phyloP scores from a whole-genome alignment of 2,113 vertebrate species.

The Nipponia nippon region DNA sequence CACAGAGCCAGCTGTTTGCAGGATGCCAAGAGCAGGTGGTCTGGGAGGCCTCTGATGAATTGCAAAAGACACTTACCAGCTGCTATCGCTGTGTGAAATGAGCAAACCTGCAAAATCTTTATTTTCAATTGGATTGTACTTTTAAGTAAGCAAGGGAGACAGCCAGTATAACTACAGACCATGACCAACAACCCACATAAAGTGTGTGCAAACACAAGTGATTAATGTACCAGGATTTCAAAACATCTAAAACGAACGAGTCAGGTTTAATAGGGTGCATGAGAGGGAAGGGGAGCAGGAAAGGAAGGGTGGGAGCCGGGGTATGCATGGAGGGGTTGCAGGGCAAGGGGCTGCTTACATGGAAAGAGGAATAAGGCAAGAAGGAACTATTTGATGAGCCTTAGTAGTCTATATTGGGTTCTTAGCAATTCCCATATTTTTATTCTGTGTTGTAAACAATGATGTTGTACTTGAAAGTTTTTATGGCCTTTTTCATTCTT shows the following conservation, averaged over 20 bases:
- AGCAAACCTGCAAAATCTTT: conserved; percentile 84
- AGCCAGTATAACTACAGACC: conserved; percentile 76
- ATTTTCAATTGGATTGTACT: conserved; percentile 82
- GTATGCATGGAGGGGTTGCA: background rate
- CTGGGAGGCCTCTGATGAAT: conserved; percentile 81
- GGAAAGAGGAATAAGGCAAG: background rate
- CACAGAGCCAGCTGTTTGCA: conserved; percentile 79
- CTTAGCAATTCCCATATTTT: conserved; percentile 40
- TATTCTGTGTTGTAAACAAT: conserved; percentile 50
- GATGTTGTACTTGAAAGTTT: conserved; percentile 25
- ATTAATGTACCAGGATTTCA: conserved; percentile 74
- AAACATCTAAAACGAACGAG: conserved; percentile 60
- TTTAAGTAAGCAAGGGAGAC: conserved; percentile 80
- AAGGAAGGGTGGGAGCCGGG: background rate
- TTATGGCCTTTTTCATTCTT: background rate
- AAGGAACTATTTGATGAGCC: conserved; percentile 47
- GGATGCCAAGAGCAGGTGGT: conserved; percentile 81
- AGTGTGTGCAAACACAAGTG: conserved; percentile 76
- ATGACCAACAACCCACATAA: conserved; percentile 78
- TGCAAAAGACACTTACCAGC: conserved; percentile 84
- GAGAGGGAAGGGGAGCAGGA: background rate
- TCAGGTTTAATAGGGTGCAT: conserved; percentile 51
- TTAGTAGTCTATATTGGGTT: conserved; percentile 41
- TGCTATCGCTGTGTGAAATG: conserved; percentile 79
- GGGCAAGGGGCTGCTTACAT: background rate